Evolutionary conservation across 1,140 invertebrate species (phyloP).

Genomic region (Neodiprion pinetum): DNA sequence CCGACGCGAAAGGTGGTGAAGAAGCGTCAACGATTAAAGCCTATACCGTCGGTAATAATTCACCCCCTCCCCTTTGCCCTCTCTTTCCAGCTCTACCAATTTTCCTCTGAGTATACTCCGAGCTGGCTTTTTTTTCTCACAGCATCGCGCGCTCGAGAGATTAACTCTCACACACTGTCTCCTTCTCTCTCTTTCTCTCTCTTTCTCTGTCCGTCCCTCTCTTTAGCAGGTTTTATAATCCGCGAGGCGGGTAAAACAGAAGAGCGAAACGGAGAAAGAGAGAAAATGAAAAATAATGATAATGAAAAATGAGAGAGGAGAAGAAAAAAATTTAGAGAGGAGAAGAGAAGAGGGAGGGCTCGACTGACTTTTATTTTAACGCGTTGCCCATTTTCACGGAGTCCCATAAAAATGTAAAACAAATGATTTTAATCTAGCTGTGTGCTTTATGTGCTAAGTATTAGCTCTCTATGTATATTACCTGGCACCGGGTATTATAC

Average conservation of each 20-base stretch:
- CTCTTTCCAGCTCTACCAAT: background rate
- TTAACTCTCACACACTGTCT: background rate
- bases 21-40: constrained; percentile 4
- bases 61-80: background rate
- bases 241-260: background rate
- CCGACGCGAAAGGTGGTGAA: background rate
- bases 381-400: constrained; percentile 23
- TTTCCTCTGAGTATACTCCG: background rate
- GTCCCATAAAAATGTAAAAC: constrained; percentile 31
- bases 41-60: constrained; percentile 2
- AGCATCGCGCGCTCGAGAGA: too few relatives aligned
- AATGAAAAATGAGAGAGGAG: background rate
- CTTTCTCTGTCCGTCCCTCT: background rate
- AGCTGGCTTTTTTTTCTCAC: too few relatives aligned
- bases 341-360: too few relatives aligned
- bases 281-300: background rate
- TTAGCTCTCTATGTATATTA: constrained; percentile 19
- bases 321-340: background rate
- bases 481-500: too few relatives aligned
- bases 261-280: background rate
- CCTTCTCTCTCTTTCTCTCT: background rate
- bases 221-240: too few relatives aligned
- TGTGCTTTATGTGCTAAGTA: constrained; percentile 27
- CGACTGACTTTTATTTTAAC: background rate
- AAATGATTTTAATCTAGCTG: constrained; percentile 33